A percentile compares a stretch with the other conserved stretches of the same genome.
phyloP scores from a whole-genome alignment of 2,113 vertebrate genomes.

The Saguinus imperator region DNA sequence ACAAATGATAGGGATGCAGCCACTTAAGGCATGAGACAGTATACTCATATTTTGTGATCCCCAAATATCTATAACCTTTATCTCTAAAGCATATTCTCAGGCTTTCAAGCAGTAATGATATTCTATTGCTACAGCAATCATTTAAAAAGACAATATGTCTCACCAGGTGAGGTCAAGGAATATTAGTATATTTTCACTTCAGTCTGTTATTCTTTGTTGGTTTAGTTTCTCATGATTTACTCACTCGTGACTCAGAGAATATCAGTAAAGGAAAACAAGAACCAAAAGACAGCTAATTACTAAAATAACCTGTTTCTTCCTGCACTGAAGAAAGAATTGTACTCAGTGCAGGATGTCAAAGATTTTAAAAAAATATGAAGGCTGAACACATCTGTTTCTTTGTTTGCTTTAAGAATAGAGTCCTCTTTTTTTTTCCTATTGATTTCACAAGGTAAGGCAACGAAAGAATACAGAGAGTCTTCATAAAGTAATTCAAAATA shows the following conservation, averaged over 20 bases:
- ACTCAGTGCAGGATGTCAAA: conserved; percentile 11
- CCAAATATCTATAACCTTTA: conserved; percentile 69
- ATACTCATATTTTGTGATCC: conserved; percentile 72
- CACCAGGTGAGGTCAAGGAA: conserved; percentile 66
- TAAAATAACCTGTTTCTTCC: conserved; percentile 67
- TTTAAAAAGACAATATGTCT: conserved; percentile 70
- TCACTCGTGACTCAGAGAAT: conserved; percentile 32
- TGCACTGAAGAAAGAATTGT: conserved; percentile 40
- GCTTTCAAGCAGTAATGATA: conserved; percentile 67
- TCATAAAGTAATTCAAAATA: conserved; percentile 41
- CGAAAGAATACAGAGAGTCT: conserved; percentile 22
- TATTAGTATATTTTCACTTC: conserved; percentile 60
- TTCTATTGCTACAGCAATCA: conserved; percentile 66
- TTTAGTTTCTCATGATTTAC: conserved; percentile 38
- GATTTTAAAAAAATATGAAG: background rate
- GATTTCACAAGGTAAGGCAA: conserved; percentile 58
- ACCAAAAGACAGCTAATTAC: background rate
- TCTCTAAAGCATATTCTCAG: conserved; percentile 61
- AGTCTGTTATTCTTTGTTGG: conserved; percentile 31
- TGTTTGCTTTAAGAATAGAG: conserved; percentile 65
- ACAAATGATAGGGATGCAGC: conserved; percentile 49
- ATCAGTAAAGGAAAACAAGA: background rate
- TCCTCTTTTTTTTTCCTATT: background rate
- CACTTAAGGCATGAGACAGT: conserved; percentile 56
- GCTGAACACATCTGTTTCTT: conserved; percentile 70